Evolutionary conservation across 2,797 vertebrate species (phyloP).

Genomic region (Calcarius lapponicus): DNA sequence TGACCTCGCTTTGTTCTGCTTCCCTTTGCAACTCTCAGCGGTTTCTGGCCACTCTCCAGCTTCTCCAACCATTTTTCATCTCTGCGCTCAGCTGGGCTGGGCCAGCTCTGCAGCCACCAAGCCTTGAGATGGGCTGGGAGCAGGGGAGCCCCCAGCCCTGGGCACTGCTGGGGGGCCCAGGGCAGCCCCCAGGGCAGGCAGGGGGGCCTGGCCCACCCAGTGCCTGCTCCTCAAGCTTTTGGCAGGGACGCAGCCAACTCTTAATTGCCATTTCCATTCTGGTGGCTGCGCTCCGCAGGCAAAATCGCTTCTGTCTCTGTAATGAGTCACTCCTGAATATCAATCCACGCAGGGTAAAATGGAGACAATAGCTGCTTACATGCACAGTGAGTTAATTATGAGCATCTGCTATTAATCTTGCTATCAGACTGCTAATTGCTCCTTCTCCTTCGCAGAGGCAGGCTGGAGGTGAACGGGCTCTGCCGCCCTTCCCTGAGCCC

Average conservation of each 20-base stretch:
- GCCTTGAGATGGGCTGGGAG: not conserved
- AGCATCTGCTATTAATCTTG: slow-evolving; percentile 73
- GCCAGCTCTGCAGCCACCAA: not conserved
- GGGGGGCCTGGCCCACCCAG: not conserved
- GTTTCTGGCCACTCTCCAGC: slow-evolving; percentile 26
- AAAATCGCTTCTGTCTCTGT: slow-evolving; percentile 51
- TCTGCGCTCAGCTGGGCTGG: not conserved
- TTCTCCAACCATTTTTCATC: slow-evolving; percentile 33
- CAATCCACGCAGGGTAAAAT: slow-evolving; percentile 55
- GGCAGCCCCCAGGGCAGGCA: not conserved
- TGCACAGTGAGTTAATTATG: slow-evolving; percentile 69
- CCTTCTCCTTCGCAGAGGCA: slow-evolving; percentile 37
- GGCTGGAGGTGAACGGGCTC: slow-evolving; percentile 37
- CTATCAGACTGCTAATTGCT: slow-evolving; percentile 71
- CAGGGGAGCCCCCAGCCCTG: not conserved
- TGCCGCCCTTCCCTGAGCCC: not conserved
- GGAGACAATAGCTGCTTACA: slow-evolving; percentile 73
- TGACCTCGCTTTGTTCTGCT: slow-evolving; percentile 54
- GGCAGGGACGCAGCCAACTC: slow-evolving; percentile 26
- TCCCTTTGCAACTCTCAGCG: not conserved
- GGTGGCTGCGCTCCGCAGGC: slow-evolving; percentile 56
- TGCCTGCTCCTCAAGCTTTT: not conserved
- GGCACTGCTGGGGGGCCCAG: not conserved
- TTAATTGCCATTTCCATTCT: slow-evolving; percentile 68
- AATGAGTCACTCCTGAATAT: slow-evolving; percentile 71